phyloP scores from a whole-genome alignment of 2,113 vertebrate genomes.

The Microcebus ravelobensis region DNA sequence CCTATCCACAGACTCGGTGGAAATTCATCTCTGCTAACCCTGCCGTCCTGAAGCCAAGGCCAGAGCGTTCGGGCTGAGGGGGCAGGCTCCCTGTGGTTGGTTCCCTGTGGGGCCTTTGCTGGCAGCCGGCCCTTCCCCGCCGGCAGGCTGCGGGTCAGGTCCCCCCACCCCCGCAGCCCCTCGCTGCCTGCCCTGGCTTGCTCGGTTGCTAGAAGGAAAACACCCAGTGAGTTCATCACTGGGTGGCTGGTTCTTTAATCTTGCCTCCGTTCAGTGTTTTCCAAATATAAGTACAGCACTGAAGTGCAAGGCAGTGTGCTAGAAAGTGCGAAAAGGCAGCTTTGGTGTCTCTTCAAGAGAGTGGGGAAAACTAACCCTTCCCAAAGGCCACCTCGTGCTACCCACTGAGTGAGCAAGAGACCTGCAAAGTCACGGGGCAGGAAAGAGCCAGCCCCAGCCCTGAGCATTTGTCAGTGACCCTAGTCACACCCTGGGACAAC shows the following conservation, averaged over 20 bases:
- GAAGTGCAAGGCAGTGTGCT: neutral
- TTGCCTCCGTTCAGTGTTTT: conserved; percentile 68
- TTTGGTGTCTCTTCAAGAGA: neutral
- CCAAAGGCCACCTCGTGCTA: neutral
- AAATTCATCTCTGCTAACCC: conserved; percentile 61
- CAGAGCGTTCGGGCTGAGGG: rapidly evolving
- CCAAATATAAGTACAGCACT: conserved; percentile 19
- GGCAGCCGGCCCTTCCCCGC: neutral
- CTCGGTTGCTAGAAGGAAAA: conserved; percentile 77
- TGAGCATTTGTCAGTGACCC: neutral
- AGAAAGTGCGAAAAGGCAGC: neutral
- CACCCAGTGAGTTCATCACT: conserved; percentile 75
- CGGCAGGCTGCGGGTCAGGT: neutral
- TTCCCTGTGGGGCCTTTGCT: conserved; percentile 31
- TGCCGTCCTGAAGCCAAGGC: neutral
- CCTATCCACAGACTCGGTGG: conserved; percentile 24
- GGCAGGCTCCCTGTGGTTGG: neutral
- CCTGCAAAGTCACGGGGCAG: neutral
- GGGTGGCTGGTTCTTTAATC: conserved; percentile 71
- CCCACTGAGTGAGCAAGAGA: neutral
- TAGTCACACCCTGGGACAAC: rapidly evolving
- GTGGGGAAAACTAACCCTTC: neutral
- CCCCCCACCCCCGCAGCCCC: conserved; percentile 36
- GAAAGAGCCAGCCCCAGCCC: neutral
- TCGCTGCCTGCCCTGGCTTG: conserved; percentile 83